Evolutionary conservation across 2,113 vertebrate genomes (phyloP), one percentile per base, ranked within the genome.

Genomic region (Tetrax tetrax): DNA sequence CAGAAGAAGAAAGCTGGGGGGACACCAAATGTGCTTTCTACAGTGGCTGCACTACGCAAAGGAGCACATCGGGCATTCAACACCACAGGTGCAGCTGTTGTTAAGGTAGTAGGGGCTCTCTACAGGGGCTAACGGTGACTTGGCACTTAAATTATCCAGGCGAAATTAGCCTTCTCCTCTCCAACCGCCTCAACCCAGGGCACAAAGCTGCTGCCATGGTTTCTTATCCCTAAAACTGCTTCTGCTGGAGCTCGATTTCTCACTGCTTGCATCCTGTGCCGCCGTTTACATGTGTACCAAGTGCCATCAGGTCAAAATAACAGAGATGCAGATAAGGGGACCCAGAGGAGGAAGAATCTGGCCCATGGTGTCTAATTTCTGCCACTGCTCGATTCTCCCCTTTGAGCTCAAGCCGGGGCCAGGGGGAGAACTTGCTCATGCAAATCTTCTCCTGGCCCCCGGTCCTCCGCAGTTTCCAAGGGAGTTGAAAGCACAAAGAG

Each of bases 401-500:
- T 84, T 78, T 87, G 59, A 76, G 22, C 51, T 91, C 0, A 2
- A 92, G 65, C 4, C 0, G 51, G 69, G 77, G 61, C 69, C 4
- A 5, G 24, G 24, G 63, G 21, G 35, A 75, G 69, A 96, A 90
- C 79, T 86, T 75, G 87, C 45, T 96, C 87, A 96, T 94, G 91
- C 95, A 95, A 97, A 95, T 96, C 91, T 96, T 86, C 64, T 69
- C 89, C n/a, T 33, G 1, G 74, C 50, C 74, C 92, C 80, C 16
- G 76, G 78, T 65, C 66, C 78, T 93, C 41, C 14, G 1, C 35
- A 66, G 91, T 96, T 96, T 96, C 95, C 69, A 96, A 92, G 86
- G 94, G 95, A 95, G 69, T 17, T 61, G 70, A 89, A 95, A 77
- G 63, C 94, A 97, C 92, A 95, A 96, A 95, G 93, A 87, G 66